These are phyloP conservation scores for Poecilia gillii DNA, from an alignment of 2,797 vertebrate species.

Conservation along the genomic window DNA sequence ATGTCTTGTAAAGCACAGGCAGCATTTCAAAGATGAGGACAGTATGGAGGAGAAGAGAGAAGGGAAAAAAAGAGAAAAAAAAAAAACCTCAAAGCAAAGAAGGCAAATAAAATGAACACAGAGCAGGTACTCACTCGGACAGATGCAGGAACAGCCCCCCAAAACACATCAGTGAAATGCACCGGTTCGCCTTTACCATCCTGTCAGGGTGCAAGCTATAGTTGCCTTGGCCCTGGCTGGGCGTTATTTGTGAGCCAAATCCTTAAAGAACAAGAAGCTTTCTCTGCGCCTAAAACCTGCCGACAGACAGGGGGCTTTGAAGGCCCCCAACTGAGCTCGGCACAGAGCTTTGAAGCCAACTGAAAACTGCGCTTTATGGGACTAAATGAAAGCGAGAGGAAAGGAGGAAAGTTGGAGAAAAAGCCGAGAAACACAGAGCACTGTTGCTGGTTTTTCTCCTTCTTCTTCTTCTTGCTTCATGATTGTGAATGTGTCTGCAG, in stretches of 20 bases:
- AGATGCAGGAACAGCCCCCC: constrained; percentile 56
- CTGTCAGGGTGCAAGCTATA: constrained; percentile 68
- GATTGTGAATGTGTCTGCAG: constrained; percentile 32
- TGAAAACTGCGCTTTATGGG: constrained; percentile 81
- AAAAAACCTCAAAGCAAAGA: constrained; percentile 44
- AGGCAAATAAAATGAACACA: constrained; percentile 45
- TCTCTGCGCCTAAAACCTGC: constrained; percentile 85
- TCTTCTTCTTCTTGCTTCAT: constrained; percentile 22
- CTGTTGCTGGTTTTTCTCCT: constrained; percentile 35
- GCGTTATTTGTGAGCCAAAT: constrained; percentile 85
- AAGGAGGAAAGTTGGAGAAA: constrained; percentile 64
- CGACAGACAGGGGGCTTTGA: constrained; percentile 87
- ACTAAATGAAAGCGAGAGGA: constrained; percentile 73
- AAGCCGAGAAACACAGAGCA: constrained; percentile 51
- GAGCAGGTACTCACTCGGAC: constrained; percentile 73
- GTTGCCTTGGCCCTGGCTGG: constrained; percentile 74
- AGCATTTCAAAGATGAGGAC: constrained; percentile 38
- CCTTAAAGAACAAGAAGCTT: constrained; percentile 86
- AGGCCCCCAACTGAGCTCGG: constrained; percentile 87
- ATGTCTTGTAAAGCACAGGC: constrained; percentile 13
- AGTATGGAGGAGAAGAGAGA: constrained; percentile 5
- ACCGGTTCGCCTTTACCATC: constrained; percentile 55
- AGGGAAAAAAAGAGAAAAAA: background rate
- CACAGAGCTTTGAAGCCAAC: constrained; percentile 84
- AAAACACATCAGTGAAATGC: constrained; percentile 69